Conservation (phyloP, 2,888 invertebrate species). For the Calliopum simillimum region DNA sequence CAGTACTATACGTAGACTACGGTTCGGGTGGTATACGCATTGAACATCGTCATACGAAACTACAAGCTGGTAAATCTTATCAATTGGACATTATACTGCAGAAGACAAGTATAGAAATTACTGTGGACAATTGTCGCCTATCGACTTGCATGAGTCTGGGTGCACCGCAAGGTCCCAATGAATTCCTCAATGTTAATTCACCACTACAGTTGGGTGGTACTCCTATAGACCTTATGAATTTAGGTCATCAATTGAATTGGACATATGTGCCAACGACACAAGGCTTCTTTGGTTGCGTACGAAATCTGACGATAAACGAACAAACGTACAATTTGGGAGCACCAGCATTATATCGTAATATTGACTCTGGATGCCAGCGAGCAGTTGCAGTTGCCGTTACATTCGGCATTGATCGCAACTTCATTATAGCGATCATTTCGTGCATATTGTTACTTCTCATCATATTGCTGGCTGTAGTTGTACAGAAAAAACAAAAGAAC, state of each 20-base stretch:
- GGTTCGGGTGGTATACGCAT: conserved; percentile 84
- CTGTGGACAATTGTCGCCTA: conserved; percentile 80
- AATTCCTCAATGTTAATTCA: conserved; percentile 84
- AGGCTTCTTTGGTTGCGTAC: conserved; percentile 89
- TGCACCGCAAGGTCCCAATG: conserved; percentile 77
- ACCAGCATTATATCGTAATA: conserved; percentile 79
- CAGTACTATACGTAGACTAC: conserved; percentile 86
- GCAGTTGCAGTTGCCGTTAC: conserved; percentile 82
- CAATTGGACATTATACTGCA: conserved; percentile 83
- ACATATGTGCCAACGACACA: conserved; percentile 75
- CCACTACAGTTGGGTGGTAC: conserved; percentile 89
- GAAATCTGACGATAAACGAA: conserved; percentile 88
- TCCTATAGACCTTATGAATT: conserved; percentile 73
- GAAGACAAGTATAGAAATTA: conserved; percentile 77
- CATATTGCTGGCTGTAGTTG: conserved; percentile 88
- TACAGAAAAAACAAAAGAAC: conserved; percentile 88
- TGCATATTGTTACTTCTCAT: conserved; percentile 84
- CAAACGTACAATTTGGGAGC: conserved; percentile 90
- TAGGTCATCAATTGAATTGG: conserved; percentile 78
- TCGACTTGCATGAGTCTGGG: conserved; percentile 79
- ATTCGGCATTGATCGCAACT: conserved; percentile 87
- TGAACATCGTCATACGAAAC: conserved; percentile 76
- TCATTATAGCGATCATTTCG: conserved; percentile 89
- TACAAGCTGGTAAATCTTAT: conserved; percentile 89
- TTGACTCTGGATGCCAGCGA: conserved; percentile 80